Evolutionary conservation across 2,113 vertebrate species (phyloP).

Genomic region (Daboia siamensis): DNA sequence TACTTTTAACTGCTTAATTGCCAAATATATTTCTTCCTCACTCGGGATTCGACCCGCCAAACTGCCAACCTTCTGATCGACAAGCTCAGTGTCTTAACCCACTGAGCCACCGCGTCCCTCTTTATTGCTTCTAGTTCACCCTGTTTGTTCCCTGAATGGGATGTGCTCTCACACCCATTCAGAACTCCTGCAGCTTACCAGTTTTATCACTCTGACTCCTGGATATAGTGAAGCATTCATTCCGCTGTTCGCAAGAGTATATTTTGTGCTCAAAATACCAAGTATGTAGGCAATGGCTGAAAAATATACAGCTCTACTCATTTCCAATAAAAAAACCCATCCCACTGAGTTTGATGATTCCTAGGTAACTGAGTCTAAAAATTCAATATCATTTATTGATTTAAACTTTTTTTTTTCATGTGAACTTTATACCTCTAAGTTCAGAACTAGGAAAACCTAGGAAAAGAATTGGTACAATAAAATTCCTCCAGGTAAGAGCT

Average conservation of each 20-base stretch:
- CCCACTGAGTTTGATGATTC: neutral
- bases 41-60: too few species aligned
- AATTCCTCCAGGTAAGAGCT: neutral
- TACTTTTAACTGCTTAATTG: too few species aligned
- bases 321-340: neutral
- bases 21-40: too few species aligned
- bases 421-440: neutral
- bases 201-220: neutral
- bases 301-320: neutral
- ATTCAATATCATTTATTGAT: neutral
- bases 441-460: neutral
- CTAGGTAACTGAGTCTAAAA: neutral
- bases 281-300: neutral
- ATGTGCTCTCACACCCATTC: neutral
- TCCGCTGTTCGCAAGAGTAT: neutral
- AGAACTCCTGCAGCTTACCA: neutral
- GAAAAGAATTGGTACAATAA: neutral
- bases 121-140: too few species aligned
- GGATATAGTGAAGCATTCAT: neutral
- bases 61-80: too few species aligned
- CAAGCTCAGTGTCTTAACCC: too few species aligned
- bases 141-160: neutral
- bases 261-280: neutral
- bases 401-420: neutral
- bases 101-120: too few species aligned